Evolutionary conservation across 2,888 invertebrate species (phyloP).

Genomic region (Nephrotoma appendiculata): DNA sequence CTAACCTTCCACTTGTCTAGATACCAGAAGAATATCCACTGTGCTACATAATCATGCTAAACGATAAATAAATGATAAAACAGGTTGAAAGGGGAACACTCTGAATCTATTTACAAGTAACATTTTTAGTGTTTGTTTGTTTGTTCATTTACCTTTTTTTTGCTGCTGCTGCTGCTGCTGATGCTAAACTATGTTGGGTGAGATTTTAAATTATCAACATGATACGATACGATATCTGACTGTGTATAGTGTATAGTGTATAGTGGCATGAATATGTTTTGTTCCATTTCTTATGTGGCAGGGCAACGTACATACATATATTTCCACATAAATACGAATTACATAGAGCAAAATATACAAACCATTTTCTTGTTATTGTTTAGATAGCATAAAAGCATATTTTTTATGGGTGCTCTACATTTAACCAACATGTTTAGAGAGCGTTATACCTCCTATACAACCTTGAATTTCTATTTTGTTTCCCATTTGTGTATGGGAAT

Average conservation of each 20-base stretch:
- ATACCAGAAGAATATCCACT: background rate
- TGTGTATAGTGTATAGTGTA: background rate
- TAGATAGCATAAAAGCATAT: background rate
- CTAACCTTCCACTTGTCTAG: background rate
- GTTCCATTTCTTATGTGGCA: background rate
- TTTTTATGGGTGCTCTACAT: background rate
- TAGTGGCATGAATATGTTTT: background rate
- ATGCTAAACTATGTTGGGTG: background rate
- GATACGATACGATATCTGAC: background rate
- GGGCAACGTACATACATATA: background rate
- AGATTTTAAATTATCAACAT: background rate
- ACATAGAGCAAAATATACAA: background rate
- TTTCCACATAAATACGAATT: background rate
- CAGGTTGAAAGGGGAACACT: background rate
- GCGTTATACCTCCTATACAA: background rate
- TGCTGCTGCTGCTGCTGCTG: background rate
- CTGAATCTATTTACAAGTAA: background rate
- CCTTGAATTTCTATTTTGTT: background rate
- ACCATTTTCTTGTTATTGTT: background rate
- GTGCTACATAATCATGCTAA: background rate
- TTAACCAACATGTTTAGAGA: background rate
- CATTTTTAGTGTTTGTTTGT: background rate
- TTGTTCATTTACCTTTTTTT: background rate
- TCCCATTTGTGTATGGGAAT: background rate
- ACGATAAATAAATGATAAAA: background rate